A percentile compares a stretch with the other conserved stretches of the same genome.
Evolutionary conservation across 1,140 invertebrate species (phyloP).

Genomic region (Sinella curviseta): DNA sequence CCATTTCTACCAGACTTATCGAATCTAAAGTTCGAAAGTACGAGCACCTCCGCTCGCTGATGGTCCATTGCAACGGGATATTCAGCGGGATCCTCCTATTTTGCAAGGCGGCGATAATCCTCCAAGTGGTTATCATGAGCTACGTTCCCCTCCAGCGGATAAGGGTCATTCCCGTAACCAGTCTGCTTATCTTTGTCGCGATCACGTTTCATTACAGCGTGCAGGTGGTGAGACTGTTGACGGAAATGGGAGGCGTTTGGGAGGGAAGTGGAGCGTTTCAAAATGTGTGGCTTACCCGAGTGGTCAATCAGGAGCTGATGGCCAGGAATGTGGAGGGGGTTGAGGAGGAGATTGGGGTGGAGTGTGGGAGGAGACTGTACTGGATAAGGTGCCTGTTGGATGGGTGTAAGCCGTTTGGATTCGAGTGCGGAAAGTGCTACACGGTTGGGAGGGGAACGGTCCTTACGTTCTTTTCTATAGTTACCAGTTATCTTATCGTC

Average conservation of each 20-base stretch:
- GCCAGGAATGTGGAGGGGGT: not conserved
- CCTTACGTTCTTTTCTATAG: not conserved
- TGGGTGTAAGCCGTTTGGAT: not conserved
- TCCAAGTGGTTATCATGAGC: not conserved
- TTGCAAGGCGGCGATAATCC: not conserved
- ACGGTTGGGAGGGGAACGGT: not conserved
- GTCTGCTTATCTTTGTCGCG: not conserved
- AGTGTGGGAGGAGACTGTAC: not conserved
- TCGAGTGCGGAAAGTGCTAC: not conserved
- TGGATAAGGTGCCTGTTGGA: not conserved
- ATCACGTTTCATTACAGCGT: not conserved
- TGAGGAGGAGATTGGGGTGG: not conserved
- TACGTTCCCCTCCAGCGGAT: not conserved
- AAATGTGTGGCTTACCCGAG: not conserved
- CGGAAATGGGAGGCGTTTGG: not conserved
- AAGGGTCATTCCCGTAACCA: not conserved
- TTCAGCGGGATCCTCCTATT: not conserved
- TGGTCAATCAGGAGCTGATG: too few species aligned
- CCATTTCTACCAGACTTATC: not conserved
- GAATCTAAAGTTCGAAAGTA: not conserved
- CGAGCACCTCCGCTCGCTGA: not conserved
- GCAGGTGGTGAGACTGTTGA: not conserved
- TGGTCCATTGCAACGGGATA: not conserved
- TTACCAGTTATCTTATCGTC: not conserved
- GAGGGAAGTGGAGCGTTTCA: not conserved